Evolutionary conservation across 2,888 invertebrate genomes (phyloP).

Genomic region (Ischnus inquisitorius): DNA sequence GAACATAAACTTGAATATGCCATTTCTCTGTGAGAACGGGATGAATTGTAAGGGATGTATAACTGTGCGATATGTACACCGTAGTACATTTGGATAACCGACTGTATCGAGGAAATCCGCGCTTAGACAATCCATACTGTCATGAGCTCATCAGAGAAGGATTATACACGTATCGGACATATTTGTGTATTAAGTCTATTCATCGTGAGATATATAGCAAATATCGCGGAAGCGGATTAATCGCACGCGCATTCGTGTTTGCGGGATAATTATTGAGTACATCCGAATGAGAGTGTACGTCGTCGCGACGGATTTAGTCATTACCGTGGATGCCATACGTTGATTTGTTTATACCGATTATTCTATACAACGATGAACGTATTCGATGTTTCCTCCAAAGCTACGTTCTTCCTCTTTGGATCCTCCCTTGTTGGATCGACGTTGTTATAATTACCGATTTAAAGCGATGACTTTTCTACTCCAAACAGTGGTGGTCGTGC

Average conservation of each 20-base stretch:
- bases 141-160: conserved; percentile 55
- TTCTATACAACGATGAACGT: neutral
- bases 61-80: neutral
- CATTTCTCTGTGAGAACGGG: neutral
- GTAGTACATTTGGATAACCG: conserved; percentile 42
- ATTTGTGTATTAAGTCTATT: conserved; percentile 34
- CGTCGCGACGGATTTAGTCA: neutral
- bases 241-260: conserved; percentile 1
- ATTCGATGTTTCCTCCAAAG: neutral
- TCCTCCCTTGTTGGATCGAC: neutral
- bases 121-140: conserved; percentile 23
- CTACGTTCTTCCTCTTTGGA: neutral
- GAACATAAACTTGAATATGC: neutral
- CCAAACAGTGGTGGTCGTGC: conserved; percentile 72
- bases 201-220: no score
- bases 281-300: neutral
- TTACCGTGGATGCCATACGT: neutral
- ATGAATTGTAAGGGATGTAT: neutral
- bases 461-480: neutral
- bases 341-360: neutral
- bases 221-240: conserved; percentile 26
- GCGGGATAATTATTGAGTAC: conserved; percentile 24
- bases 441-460: neutral
- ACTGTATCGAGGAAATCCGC: conserved; percentile 44
- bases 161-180: conserved; percentile 62